Evolutionary conservation across 2,113 vertebrate genomes (phyloP).

Genomic region (Regulus satrapa): DNA sequence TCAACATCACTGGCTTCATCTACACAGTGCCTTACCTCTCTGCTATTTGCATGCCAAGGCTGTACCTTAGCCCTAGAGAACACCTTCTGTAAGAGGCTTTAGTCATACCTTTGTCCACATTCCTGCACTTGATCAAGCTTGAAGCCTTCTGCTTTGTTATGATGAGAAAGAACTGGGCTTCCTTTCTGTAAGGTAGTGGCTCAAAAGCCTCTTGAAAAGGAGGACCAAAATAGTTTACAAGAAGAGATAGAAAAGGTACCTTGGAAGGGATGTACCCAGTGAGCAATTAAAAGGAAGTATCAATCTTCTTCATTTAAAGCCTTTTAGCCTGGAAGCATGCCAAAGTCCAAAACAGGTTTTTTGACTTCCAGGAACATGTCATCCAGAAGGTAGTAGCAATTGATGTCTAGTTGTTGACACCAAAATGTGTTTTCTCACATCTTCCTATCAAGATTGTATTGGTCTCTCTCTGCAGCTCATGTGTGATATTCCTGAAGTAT

Average conservation of each 20-base stretch:
- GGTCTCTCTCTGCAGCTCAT: neutral
- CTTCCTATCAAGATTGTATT: neutral
- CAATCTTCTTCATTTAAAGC: neutral
- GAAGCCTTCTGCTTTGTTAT: neutral
- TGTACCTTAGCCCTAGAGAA: neutral
- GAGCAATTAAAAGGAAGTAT: neutral
- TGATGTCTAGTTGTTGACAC: neutral
- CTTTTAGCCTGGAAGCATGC: neutral
- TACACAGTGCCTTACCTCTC: rapidly evolving
- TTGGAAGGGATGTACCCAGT: neutral
- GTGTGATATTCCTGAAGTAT: rapidly evolving
- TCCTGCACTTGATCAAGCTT: neutral
- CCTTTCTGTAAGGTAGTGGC: neutral
- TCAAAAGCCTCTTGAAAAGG: neutral
- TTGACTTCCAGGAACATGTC: neutral
- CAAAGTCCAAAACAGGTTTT: neutral
- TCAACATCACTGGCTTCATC: neutral
- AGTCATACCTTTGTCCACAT: neutral
- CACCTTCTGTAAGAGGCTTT: neutral
- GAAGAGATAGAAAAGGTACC: neutral
- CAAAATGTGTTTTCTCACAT: neutral
- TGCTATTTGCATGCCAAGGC: neutral
- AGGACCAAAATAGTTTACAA: neutral
- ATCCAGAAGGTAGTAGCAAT: neutral
- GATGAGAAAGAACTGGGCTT: neutral